Percentiles rank a stretch among this genome's conserved stretches.
Conservation (phyloP, 2,113 vertebrate species). For the Jaculus jaculus region DNA sequence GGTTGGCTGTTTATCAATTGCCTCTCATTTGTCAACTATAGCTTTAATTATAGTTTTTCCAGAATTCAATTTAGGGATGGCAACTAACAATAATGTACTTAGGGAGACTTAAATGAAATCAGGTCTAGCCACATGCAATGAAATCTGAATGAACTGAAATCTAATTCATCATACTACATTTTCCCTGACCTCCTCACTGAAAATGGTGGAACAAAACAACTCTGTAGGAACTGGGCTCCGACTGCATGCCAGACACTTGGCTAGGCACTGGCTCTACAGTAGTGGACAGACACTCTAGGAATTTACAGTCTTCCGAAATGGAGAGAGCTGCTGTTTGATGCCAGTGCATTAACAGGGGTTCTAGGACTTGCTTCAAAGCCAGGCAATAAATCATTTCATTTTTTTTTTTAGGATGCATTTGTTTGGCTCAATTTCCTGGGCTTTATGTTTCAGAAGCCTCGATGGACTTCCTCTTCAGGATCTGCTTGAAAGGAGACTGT, state of each 20-base stretch:
- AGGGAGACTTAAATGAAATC: neutral
- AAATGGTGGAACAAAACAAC: neutral
- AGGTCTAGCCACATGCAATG: neutral
- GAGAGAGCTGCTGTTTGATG: constrained; percentile 28
- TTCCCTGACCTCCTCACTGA: neutral
- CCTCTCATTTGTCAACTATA: constrained; percentile 4
- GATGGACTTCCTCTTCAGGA: constrained; percentile 23
- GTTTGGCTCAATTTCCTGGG: constrained; percentile 52
- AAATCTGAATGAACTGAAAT: neutral
- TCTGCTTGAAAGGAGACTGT: constrained; percentile 58
- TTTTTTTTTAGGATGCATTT: constrained; percentile 54
- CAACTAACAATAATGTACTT: constrained; percentile 17
- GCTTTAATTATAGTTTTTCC: constrained; percentile 37
- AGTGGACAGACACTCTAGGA: neutral
- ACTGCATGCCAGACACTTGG: neutral
- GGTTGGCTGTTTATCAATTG: constrained; percentile 1
- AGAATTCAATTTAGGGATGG: constrained; percentile 35
- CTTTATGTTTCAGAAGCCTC: constrained; percentile 54
- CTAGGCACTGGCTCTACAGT: neutral
- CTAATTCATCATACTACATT: neutral
- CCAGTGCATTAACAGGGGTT: neutral
- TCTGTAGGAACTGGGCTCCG: neutral
- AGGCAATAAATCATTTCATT: constrained; percentile 52
- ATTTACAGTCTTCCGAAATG: neutral
- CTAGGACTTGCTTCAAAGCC: constrained; percentile 15